A percentile compares a stretch with the other conserved stretches of the same genome.
Evolutionary conservation across 2,113 vertebrate genomes (phyloP).

Genomic region (Zingel zingel): DNA sequence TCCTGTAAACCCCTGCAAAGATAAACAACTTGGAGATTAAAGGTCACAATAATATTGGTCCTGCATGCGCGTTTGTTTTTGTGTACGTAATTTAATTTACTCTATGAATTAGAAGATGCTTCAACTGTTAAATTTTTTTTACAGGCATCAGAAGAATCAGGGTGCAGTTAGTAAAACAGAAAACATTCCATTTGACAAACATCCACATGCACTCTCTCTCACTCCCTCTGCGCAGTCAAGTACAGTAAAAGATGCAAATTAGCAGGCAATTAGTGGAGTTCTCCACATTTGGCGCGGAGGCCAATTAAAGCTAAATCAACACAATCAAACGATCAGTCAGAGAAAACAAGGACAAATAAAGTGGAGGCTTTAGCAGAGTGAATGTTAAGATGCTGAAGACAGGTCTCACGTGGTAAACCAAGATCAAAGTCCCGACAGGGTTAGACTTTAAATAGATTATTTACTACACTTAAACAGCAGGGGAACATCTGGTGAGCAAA

Average conservation of each 20-base stretch:
- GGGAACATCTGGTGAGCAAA: slow-evolving; percentile 15
- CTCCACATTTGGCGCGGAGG: not conserved
- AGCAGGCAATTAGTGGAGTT: slow-evolving; percentile 33
- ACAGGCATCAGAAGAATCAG: not conserved
- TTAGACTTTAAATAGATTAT: not conserved
- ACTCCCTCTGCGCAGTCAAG: not conserved
- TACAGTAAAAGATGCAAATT: slow-evolving; percentile 39
- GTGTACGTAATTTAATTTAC: not conserved
- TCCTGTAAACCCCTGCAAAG: not conserved
- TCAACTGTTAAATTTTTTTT: not conserved
- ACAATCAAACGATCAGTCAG: slow-evolving; percentile 15
- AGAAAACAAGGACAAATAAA: not conserved
- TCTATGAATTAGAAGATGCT: not conserved
- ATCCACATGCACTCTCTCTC: not conserved
- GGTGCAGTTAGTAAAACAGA: not conserved
- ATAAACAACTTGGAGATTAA: slow-evolving; percentile 20
- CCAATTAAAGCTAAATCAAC: slow-evolving; percentile 35
- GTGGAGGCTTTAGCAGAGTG: not conserved
- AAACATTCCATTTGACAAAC: not conserved
- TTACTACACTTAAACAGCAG: not conserved
- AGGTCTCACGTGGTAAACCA: not conserved
- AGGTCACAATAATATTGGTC: slow-evolving; percentile 12
- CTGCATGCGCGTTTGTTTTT: not conserved
- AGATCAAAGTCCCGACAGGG: not conserved
- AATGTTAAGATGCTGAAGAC: not conserved